Evolutionary conservation across 2,797 vertebrate genomes (phyloP).

Genomic region (Spinibarbus caldwelli): DNA sequence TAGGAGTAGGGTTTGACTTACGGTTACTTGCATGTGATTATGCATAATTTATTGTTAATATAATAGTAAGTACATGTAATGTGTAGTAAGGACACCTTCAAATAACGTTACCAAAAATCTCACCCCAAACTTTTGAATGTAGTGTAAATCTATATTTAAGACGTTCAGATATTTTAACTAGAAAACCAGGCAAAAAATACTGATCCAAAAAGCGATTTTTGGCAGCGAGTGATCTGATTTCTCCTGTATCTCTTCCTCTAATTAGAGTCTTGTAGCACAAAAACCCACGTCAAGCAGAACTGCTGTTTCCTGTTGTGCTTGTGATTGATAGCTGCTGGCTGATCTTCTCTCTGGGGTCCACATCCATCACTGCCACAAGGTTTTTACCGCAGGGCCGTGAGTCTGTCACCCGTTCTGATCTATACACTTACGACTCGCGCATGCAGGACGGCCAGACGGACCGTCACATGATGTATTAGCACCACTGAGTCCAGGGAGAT

Average conservation of each 20-base stretch:
- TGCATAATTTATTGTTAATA: too few species aligned
- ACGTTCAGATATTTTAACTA: not conserved
- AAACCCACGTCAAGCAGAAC: constrained; percentile 16
- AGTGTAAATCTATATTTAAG: not conserved
- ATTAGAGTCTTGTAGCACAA: constrained; percentile 45
- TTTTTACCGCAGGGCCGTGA: constrained; percentile 47
- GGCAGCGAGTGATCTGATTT: constrained; percentile 32
- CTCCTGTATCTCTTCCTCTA: constrained; percentile 37
- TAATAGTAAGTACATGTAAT: too few species aligned
- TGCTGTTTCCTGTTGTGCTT: constrained; percentile 55
- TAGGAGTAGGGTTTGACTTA: too few species aligned
- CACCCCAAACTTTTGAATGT: not conserved
- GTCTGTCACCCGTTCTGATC: constrained; percentile 55
- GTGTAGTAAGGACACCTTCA: too few species aligned
- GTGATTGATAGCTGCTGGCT: constrained; percentile 53
- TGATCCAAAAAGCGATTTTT: constrained; percentile 17
- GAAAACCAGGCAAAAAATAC: not conserved
- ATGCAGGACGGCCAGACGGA: constrained; percentile 30
- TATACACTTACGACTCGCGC: constrained; percentile 46
- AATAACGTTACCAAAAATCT: too few species aligned
- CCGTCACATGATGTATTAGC: constrained; percentile 42
- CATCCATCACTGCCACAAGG: constrained; percentile 54
- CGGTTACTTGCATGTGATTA: too few species aligned
- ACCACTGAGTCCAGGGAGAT: constrained; percentile 4
- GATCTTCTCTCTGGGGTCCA: constrained; percentile 46